Evolutionary conservation across 2,888 invertebrate genomes (phyloP).

Genomic region (Ryuthela nishihirai): DNA sequence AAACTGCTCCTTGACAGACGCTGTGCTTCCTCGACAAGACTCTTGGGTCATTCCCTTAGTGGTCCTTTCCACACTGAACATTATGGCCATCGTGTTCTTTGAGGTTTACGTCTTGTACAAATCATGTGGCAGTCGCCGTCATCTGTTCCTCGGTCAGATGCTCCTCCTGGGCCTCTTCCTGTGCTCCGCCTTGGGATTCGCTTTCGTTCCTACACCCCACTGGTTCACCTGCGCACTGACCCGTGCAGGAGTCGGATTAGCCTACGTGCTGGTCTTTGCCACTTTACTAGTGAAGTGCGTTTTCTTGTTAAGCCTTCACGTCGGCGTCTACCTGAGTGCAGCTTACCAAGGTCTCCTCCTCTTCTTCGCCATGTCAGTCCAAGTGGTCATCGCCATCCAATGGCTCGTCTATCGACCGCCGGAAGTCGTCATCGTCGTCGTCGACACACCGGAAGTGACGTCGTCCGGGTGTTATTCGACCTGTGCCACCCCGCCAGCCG

Average conservation of each 20-base stretch:
- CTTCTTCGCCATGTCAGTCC: constrained; percentile 85
- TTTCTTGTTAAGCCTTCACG: constrained; percentile 84
- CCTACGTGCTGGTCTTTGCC: constrained; percentile 78
- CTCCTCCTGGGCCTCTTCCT: constrained; percentile 78
- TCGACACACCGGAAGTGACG: constrained; percentile 46
- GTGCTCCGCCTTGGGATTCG: constrained; percentile 72
- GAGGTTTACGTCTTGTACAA: constrained; percentile 82
- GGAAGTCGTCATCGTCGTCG: constrained; percentile 59
- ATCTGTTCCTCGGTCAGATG: constrained; percentile 75
- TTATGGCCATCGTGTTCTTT: constrained; percentile 79
- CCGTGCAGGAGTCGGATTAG: constrained; percentile 71
- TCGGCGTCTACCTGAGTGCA: constrained; percentile 85
- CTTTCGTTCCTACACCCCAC: constrained; percentile 73
- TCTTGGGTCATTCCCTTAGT: constrained; percentile 88
- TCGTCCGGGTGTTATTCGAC: constrained; percentile 52
- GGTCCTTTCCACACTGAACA: constrained; percentile 75
- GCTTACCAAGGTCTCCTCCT: constrained; percentile 83
- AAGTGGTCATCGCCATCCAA: constrained; percentile 55
- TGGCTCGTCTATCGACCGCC: constrained; percentile 52
- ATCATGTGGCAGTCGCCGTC: constrained; percentile 67
- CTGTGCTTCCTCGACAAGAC: constrained; percentile 53
- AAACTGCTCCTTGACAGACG: constrained; percentile 18
- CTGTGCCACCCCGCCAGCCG: constrained; percentile 50
- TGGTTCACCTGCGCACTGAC: constrained; percentile 75
- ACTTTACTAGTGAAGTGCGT: constrained; percentile 90